phyloP scores from a whole-genome alignment of 2,113 vertebrate species.

The Pandion haliaetus region DNA sequence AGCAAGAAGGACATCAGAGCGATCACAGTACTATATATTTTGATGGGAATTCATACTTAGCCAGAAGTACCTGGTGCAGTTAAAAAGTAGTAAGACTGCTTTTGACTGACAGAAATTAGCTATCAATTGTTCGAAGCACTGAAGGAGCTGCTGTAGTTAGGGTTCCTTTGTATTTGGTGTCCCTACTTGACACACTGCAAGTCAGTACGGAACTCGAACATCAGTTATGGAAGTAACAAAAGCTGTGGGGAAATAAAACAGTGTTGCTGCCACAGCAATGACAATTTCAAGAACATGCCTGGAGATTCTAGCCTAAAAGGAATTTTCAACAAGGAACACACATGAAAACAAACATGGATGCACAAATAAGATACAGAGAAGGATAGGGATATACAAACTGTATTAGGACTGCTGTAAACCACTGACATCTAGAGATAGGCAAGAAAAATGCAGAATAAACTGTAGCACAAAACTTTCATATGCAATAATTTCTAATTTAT shows the following conservation, averaged over 20 bases:
- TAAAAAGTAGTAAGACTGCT: neutral
- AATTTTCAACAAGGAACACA: neutral
- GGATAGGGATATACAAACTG: neutral
- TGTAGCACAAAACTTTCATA: neutral
- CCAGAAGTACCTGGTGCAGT: neutral
- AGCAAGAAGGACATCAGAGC: neutral
- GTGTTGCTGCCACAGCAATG: neutral
- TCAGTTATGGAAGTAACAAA: neutral
- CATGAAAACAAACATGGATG: neutral
- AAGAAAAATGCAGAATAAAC: constrained; percentile 53
- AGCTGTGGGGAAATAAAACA: neutral
- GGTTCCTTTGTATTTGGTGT: neutral
- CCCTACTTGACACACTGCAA: neutral
- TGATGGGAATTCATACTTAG: neutral
- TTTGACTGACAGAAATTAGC: neutral
- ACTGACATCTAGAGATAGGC: constrained; percentile 60
- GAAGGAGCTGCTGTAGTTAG: neutral
- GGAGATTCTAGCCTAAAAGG: neutral
- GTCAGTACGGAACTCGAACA: neutral
- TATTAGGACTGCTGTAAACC: constrained; percentile 45
- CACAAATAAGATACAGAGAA: neutral
- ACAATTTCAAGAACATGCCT: neutral
- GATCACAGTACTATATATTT: neutral
- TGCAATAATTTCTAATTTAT: neutral
- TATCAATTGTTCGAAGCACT: neutral